A percentile compares a stretch with the other conserved stretches of the same genome.
These are phyloP conservation scores for Lepus timidus DNA, from an alignment of 2,113 vertebrate species.

Conservation along the genomic window DNA sequence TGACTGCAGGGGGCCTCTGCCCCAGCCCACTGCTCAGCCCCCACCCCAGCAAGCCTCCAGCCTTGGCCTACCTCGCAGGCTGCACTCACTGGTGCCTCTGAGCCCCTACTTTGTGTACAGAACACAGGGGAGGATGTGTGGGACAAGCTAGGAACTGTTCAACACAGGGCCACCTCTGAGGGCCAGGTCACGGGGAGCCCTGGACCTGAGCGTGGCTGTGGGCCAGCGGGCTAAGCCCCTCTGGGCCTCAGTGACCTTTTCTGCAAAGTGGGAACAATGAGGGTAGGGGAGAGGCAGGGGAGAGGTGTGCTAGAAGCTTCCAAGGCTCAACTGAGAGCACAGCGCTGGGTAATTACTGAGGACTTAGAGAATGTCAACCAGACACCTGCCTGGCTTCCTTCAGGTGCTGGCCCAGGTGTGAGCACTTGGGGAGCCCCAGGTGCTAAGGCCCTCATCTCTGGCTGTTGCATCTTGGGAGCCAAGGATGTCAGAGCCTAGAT, in stretches of 20 bases:
- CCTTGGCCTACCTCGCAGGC: neutral
- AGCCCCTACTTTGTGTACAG: neutral
- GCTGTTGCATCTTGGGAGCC: neutral
- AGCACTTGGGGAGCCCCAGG: neutral
- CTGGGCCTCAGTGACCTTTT: neutral
- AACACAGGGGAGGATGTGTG: neutral
- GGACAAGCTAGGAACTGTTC: too few species aligned
- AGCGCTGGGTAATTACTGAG: slow-evolving; percentile 16
- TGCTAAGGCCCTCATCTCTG: neutral
- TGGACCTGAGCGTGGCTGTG: neutral
- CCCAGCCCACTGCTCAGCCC: neutral
- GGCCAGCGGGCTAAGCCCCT: too few species aligned
- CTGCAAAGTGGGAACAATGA: neutral
- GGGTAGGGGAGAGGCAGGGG: neutral
- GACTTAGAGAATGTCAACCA: neutral
- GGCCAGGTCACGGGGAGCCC: neutral
- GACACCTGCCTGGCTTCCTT: neutral
- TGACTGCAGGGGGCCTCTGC: neutral
- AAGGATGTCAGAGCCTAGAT: neutral
- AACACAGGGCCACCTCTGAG: neutral
- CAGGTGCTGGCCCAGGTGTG: neutral
- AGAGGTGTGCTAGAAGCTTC: neutral
- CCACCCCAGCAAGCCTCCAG: neutral
- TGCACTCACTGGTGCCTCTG: neutral
- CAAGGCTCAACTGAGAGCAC: neutral